These are phyloP conservation scores for Lasioglossum lativentre DNA, from an alignment of 2,888 invertebrate genomes.

Conservation along the genomic window DNA sequence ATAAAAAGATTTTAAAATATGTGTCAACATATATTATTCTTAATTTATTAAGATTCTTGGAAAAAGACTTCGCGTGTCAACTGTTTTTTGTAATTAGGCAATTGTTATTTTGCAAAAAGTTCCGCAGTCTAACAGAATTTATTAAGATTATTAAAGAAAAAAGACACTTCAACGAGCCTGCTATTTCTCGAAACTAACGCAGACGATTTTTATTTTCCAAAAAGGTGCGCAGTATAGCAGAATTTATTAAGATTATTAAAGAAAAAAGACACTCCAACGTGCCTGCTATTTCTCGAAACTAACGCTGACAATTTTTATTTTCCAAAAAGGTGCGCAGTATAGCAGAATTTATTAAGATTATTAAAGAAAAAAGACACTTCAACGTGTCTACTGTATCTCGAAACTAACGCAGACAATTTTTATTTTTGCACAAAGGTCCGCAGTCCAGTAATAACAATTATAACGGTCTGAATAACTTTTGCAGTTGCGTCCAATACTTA, in stretches of 20 bases:
- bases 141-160: neutral
- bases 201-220: neutral
- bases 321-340: neutral
- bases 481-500: constrained; percentile 24
- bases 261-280: neutral
- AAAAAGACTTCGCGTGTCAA: no score
- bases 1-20: no score
- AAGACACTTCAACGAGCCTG: neutral
- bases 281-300: no score
- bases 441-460: neutral
- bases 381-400: neutral
- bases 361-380: neutral
- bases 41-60: no score
- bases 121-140: neutral
- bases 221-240: neutral
- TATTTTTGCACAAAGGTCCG: neutral
- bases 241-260: neutral
- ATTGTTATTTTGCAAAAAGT: no score
- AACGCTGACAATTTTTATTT: neutral
- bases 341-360: neutral
- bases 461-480: neutral
- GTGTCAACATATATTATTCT: no score
- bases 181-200: neutral
- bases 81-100: no score
- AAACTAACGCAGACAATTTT: neutral